These are phyloP conservation scores for Polyodon spathula DNA, from an alignment of 2,113 vertebrate species.

Conservation along the genomic window DNA sequence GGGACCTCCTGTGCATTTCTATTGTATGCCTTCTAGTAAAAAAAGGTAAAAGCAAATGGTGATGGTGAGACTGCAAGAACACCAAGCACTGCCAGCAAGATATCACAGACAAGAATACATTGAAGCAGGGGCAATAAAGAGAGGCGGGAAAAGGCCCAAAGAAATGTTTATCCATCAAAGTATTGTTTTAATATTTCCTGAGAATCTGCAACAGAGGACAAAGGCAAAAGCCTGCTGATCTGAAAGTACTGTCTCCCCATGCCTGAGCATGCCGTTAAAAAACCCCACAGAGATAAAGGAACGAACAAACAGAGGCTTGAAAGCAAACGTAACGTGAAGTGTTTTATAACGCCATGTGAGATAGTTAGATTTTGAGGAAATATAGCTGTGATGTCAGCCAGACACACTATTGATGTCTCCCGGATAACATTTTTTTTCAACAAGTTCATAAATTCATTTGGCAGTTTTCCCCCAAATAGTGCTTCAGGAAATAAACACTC, in stretches of 20 bases:
- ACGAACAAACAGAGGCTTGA: conserved; percentile 29
- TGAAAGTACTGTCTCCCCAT: background rate
- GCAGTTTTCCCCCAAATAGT: conserved; percentile 22
- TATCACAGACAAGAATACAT: too few species aligned
- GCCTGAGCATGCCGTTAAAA: conserved; percentile 18
- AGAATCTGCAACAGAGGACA: background rate
- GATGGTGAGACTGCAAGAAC: too few species aligned
- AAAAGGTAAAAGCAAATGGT: too few species aligned
- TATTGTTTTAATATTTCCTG: too few species aligned
- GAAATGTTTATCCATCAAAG: background rate
- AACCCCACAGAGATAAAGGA: conserved; percentile 31
- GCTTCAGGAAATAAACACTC: too few species aligned
- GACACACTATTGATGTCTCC: conserved; percentile 49
- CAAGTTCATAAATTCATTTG: conserved; percentile 57
- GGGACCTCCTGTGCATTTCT: too few species aligned
- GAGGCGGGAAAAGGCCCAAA: conserved; percentile 1
- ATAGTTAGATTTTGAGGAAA: conserved; percentile 61
- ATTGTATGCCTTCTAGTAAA: too few species aligned
- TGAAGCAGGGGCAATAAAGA: background rate
- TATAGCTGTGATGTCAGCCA: conserved; percentile 49
- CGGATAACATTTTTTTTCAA: conserved; percentile 46
- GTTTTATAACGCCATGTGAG: conserved; percentile 58
- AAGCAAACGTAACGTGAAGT: conserved; percentile 47
- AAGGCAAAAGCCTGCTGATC: conserved; percentile 7
- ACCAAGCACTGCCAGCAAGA: too few species aligned